A percentile compares a stretch with the other conserved stretches of the same genome.
Evolutionary conservation across 2,888 invertebrate species (phyloP).

Genomic region (Diarsia mendica): DNA sequence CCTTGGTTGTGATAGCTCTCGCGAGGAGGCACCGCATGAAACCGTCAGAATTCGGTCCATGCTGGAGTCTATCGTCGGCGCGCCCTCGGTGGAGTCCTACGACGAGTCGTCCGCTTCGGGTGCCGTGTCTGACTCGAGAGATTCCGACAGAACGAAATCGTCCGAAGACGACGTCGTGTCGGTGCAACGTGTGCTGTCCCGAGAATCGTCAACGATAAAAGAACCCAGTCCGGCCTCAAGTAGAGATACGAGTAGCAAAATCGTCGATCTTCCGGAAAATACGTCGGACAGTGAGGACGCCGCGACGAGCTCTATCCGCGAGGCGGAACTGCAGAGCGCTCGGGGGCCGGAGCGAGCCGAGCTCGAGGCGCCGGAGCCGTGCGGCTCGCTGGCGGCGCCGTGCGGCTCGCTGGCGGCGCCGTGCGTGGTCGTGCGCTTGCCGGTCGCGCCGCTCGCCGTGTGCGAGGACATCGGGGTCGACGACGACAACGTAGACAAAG

Average conservation of each 20-base stretch:
- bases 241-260: conserved; percentile 73
- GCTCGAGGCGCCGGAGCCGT: conserved; percentile 37
- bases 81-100: conserved; percentile 67
- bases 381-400: conserved; percentile 32
- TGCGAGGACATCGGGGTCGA: conserved; percentile 93
- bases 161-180: conserved; percentile 72
- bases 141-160: conserved; percentile 71
- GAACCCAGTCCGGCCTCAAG: conserved; percentile 77
- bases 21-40: conserved; percentile 70
- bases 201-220: conserved; percentile 77
- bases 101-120: conserved; percentile 69
- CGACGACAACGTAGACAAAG: conserved; percentile 91
- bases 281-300: conserved; percentile 59
- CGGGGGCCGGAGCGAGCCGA: conserved; percentile 36
- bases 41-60: conserved; percentile 63
- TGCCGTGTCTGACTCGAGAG: conserved; percentile 70
- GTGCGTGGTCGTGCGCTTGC: conserved; percentile 67
- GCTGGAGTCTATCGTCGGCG: conserved; percentile 54
- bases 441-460: conserved; percentile 92
- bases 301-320: conserved; percentile 44
- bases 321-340: conserved; percentile 46
- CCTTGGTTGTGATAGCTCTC: conserved; percentile 65
- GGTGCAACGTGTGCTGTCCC: conserved; percentile 70
- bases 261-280: conserved; percentile 73
- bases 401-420: conserved; percentile 17